Conservation (phyloP, 2,888 invertebrate genomes). For the Bruchidius siliquastri region DNA sequence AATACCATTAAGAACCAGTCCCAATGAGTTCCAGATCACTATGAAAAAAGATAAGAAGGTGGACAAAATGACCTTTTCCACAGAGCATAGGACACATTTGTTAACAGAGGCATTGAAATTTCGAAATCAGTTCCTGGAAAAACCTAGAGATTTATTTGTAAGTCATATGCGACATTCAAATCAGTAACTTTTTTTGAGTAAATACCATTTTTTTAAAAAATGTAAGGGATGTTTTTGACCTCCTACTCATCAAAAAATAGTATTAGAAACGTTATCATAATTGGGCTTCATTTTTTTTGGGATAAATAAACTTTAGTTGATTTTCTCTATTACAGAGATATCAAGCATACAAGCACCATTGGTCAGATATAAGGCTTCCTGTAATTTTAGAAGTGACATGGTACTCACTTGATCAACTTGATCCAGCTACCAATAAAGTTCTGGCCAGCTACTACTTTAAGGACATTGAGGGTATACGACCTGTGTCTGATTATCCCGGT, state of each 20-base stretch:
- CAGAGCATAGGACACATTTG: slow-evolving; percentile 88
- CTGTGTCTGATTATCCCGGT: slow-evolving; percentile 81
- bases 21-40: slow-evolving; percentile 72
- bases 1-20: slow-evolving; percentile 47
- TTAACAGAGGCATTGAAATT: slow-evolving; percentile 86
- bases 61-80: slow-evolving; percentile 94
- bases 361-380: slow-evolving; percentile 89
- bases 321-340: slow-evolving; percentile 52
- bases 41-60: slow-evolving; percentile 87
- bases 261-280: too few relatives aligned
- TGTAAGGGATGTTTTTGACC: too few relatives aligned
- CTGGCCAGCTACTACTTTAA: slow-evolving; percentile 82
- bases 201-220: too few relatives aligned
- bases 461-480: slow-evolving; percentile 75
- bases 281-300: too few relatives aligned
- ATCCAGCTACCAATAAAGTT: slow-evolving; percentile 77
- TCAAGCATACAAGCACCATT: slow-evolving; percentile 91
- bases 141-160: slow-evolving; percentile 73
- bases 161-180: slow-evolving; percentile 36
- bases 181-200: neutral
- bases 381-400: slow-evolving; percentile 88
- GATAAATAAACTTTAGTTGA: too few relatives aligned
- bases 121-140: slow-evolving; percentile 74
- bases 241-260: too few relatives aligned
- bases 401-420: slow-evolving; percentile 86